These are phyloP conservation scores for Pseudocheirus occidentalis DNA, from an alignment of 2,797 vertebrate species.

Conservation along the genomic window DNA sequence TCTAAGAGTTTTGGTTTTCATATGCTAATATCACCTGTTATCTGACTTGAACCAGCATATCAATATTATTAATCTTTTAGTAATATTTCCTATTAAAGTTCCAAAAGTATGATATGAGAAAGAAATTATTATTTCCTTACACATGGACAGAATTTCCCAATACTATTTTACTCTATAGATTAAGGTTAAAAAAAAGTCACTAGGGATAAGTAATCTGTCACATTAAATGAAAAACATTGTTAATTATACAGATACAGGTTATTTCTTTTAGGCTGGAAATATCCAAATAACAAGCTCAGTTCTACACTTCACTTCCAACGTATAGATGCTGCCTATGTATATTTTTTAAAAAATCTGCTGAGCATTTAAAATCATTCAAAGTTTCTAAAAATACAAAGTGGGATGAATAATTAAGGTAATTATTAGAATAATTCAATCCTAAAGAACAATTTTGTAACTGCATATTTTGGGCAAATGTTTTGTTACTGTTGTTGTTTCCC, in stretches of 20 bases:
- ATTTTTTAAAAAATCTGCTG: background rate
- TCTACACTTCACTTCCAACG: background rate
- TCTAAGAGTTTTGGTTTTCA: slow-evolving; percentile 9
- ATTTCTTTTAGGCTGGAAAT: slow-evolving; percentile 2
- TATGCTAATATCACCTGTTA: background rate
- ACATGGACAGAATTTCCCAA: background rate
- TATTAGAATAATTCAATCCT: slow-evolving; percentile 29
- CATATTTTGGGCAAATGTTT: slow-evolving; percentile 34
- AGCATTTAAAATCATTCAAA: slow-evolving; percentile 7
- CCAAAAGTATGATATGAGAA: background rate
- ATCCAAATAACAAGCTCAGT: slow-evolving; percentile 1
- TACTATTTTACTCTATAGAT: slow-evolving; percentile 13
- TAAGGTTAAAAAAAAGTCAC: background rate
- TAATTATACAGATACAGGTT: background rate
- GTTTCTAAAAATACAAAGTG: background rate
- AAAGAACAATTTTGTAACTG: slow-evolving; percentile 24
- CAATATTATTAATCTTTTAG: slow-evolving; percentile 19
- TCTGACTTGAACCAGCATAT: background rate
- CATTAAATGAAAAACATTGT: background rate
- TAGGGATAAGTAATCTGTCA: background rate
- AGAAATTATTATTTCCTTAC: background rate
- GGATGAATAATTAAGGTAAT: background rate
- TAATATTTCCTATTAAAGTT: background rate
- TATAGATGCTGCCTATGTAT: background rate
- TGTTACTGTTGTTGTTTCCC: background rate